Percentiles rank a stretch among this genome's conserved stretches.
Conservation (phyloP, 2,797 vertebrate genomes). For the Botia almorhae region DNA sequence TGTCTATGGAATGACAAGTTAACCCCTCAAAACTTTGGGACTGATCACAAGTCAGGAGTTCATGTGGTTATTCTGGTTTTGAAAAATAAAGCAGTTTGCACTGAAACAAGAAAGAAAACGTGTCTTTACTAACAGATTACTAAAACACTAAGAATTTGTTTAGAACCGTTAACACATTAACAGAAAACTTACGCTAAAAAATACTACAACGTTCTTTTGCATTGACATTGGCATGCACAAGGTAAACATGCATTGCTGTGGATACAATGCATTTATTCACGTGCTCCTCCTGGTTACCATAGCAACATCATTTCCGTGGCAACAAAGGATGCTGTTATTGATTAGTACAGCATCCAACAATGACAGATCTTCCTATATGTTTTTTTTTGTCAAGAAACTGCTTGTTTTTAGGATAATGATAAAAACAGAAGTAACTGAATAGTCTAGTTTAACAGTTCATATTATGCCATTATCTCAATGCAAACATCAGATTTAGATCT, state of each 20-base stretch:
- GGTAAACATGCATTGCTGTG: background rate
- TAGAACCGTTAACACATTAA: background rate
- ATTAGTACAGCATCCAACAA: constrained; percentile 42
- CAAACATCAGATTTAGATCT: background rate
- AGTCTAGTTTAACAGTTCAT: no score
- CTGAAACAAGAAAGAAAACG: background rate
- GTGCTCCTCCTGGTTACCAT: background rate
- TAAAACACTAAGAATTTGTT: background rate
- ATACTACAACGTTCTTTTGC: background rate
- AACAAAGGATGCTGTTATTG: constrained; percentile 65
- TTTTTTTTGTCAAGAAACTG: background rate
- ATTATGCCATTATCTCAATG: no score
- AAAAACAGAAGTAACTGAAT: no score
- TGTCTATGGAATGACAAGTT: background rate
- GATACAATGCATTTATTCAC: background rate
- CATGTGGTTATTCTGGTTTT: constrained; percentile 12
- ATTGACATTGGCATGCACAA: no score
- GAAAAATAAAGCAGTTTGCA: constrained; percentile 40
- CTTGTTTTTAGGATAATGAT: no score
- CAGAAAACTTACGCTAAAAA: background rate
- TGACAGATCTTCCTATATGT: constrained; percentile 43
- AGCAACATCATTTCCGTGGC: constrained; percentile 72
- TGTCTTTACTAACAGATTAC: background rate
- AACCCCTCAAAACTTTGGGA: background rate
- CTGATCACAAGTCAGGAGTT: background rate